These are phyloP conservation scores for Harpalus rufipes DNA, from an alignment of 2,888 invertebrate species.

Conservation along the genomic window DNA sequence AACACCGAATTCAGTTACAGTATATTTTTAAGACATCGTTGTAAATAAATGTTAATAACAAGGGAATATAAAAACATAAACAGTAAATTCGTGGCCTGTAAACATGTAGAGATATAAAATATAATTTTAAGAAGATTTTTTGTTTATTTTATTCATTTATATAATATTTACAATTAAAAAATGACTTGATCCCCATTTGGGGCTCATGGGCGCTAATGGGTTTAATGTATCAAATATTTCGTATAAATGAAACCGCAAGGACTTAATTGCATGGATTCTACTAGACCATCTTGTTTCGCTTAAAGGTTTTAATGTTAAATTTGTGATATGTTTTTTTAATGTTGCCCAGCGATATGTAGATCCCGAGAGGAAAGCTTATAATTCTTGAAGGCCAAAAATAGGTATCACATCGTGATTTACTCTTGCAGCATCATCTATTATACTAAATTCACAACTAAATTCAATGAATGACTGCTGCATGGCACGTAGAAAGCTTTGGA, in stretches of 20 bases:
- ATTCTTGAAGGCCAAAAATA: constrained; percentile 70
- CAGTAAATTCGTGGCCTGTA: too few relatives aligned
- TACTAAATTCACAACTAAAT: constrained; percentile 71
- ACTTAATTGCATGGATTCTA: constrained; percentile 69
- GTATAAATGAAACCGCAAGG: constrained; percentile 28
- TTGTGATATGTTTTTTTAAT: constrained; percentile 67
- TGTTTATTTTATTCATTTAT: too few relatives aligned
- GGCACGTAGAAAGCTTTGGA: constrained; percentile 71
- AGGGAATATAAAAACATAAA: too few relatives aligned
- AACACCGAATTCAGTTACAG: too few relatives aligned
- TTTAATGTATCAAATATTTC: too few relatives aligned
- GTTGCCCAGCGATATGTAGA: constrained; percentile 69
- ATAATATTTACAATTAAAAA: too few relatives aligned
- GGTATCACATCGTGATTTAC: constrained; percentile 64
- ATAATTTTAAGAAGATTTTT: too few relatives aligned
- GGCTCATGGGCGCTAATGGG: too few relatives aligned
- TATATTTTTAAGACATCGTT: too few relatives aligned
- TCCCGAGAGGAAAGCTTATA: constrained; percentile 70
- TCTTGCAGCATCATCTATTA: constrained; percentile 70
- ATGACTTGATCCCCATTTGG: too few relatives aligned
- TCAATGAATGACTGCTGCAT: constrained; percentile 70
- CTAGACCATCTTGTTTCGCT: constrained; percentile 69
- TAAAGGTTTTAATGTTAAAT: constrained; percentile 69
- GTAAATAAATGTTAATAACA: too few relatives aligned
- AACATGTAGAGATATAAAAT: too few relatives aligned